These are phyloP conservation scores for Prinia subflava DNA, from an alignment of 2,113 vertebrate genomes.

Conservation along the genomic window DNA sequence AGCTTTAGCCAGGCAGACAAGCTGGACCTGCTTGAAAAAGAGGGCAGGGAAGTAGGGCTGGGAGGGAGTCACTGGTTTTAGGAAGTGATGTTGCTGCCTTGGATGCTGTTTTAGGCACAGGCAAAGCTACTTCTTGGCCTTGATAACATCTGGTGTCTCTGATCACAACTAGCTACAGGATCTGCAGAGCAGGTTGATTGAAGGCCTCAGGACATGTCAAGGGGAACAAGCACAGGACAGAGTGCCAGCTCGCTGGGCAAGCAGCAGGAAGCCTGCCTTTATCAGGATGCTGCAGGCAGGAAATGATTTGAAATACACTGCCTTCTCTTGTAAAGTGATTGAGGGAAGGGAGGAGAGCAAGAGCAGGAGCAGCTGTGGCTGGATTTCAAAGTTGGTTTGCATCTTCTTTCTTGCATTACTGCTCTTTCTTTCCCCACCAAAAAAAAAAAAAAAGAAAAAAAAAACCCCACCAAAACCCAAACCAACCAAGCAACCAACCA, in stretches of 20 bases:
- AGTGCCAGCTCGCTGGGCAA: not conserved
- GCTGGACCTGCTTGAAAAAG: not conserved
- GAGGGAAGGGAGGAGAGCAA: constrained; percentile 18
- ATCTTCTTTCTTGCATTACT: not conserved
- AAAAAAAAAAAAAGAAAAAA: too few species aligned
- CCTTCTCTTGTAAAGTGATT: constrained; percentile 22
- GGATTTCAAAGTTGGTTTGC: constrained; percentile 16
- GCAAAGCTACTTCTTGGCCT: not conserved
- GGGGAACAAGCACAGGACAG: constrained; percentile 36
- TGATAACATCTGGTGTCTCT: not conserved
- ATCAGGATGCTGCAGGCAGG: constrained; percentile 64
- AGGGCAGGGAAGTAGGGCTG: not conserved
- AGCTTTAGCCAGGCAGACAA: not conserved
- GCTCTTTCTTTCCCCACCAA: not conserved
- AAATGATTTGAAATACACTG: constrained; percentile 45
- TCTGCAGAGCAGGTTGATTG: constrained; percentile 23
- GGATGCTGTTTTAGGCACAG: not conserved
- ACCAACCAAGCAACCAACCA: too few species aligned
- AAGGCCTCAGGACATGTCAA: constrained; percentile 44
- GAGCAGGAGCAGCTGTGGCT: not conserved
- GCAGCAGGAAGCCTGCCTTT: constrained; percentile 50
- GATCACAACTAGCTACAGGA: not conserved
- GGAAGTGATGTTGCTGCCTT: not conserved
- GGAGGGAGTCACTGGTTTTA: not conserved
- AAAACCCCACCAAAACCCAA: too few species aligned